A percentile compares a stretch with the other conserved stretches of the same genome.
Conservation (phyloP, 2,797 vertebrate species). For the Clarias platycephalus region DNA sequence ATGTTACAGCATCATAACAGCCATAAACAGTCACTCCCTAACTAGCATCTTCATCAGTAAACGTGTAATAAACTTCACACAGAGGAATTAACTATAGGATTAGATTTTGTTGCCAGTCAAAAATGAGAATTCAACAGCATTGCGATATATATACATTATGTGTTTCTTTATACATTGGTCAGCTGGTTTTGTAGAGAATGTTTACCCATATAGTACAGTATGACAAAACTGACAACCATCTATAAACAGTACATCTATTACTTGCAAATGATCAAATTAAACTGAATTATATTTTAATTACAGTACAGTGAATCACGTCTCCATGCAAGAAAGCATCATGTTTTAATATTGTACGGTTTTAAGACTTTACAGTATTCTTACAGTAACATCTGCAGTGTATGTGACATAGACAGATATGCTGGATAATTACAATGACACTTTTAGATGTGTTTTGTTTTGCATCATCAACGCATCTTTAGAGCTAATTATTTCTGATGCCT, state of each 20-base stretch:
- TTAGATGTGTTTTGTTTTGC: not conserved
- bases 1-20: not conserved
- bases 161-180: not conserved
- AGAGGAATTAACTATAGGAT: not conserved
- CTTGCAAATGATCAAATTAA: not conserved
- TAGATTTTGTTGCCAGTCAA: not conserved
- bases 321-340: not conserved
- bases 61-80: too few relatives aligned
- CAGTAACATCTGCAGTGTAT: not conserved
- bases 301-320: not conserved
- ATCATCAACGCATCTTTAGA: not conserved
- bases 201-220: not conserved
- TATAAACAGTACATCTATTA: too few relatives aligned
- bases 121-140: not conserved
- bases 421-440: too few relatives aligned
- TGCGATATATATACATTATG: not conserved
- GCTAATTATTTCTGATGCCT: conserved; percentile 1
- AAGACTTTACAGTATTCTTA: not conserved
- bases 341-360: not conserved
- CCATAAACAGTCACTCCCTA: not conserved
- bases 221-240: not conserved
- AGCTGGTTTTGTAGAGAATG: not conserved
- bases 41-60: not conserved
- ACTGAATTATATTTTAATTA: not conserved
- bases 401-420: not conserved